Evolutionary conservation across 2,888 invertebrate species (phyloP).

Genomic region (Caenorhabditis uteleia): DNA sequence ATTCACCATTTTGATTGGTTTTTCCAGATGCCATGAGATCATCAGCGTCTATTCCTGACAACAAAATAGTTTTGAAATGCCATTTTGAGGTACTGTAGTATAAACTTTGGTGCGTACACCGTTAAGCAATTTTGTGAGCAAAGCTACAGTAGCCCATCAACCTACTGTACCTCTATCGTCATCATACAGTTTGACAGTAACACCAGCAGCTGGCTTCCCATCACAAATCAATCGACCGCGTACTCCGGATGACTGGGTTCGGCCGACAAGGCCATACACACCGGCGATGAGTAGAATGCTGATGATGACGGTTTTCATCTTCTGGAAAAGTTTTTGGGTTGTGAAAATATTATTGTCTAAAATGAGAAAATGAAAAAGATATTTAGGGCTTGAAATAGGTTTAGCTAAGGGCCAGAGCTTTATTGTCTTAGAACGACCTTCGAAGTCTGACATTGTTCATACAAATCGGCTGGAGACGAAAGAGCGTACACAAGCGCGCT

Average conservation of each 20-base stretch:
- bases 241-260: slow-evolving; percentile 43
- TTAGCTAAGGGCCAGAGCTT: no score
- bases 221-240: slow-evolving; percentile 49
- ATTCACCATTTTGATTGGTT: slow-evolving; percentile 45
- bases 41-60: slow-evolving; percentile 41
- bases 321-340: slow-evolving; percentile 8
- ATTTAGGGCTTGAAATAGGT: no score
- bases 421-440: no score
- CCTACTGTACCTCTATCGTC: slow-evolving; percentile 51
- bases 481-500: no score
- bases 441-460: no score
- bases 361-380: no score
- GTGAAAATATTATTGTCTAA: no score
- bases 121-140: background rate
- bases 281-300: slow-evolving; percentile 18
- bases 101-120: background rate
- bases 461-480: no score
- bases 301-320: slow-evolving; percentile 10
- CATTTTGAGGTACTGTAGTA: no score
- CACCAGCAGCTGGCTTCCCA: slow-evolving; percentile 43
- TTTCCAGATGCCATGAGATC: slow-evolving; percentile 49
- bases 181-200: slow-evolving; percentile 46
- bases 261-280: slow-evolving; percentile 33
- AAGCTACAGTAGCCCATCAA: slow-evolving; percentile 21
- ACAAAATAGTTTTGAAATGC: background rate